Percentiles rank a stretch among this genome's conserved stretches.
Evolutionary conservation across 23 tunicate species (phyloP).

Genomic region (Halocynthia roretzi): DNA sequence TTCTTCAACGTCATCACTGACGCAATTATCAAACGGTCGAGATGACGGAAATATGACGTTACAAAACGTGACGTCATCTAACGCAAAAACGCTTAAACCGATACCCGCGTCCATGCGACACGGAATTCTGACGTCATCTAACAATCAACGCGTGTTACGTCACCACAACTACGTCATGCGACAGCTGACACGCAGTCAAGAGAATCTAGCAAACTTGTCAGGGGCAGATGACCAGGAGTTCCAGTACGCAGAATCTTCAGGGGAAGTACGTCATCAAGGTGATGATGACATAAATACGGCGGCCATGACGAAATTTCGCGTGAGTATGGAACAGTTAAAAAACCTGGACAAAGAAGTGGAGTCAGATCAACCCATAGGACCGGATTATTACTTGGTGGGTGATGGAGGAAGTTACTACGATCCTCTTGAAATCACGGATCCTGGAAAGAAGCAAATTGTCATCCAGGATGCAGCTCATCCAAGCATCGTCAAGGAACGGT

Average conservation of each 20-base stretch:
- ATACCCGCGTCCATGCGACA: background rate
- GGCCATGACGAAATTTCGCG: conserved; percentile 5
- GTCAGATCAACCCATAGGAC: conserved; percentile 6
- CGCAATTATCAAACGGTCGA: background rate
- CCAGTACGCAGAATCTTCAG: background rate
- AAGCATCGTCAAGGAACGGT: background rate
- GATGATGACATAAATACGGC: conserved; percentile 12
- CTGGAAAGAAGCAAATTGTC: background rate
- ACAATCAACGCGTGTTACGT: background rate
- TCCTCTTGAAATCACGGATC: conserved; percentile 43
- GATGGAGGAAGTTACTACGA: conserved; percentile 41
- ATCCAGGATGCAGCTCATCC: conserved; percentile 7
- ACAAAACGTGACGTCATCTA: background rate
- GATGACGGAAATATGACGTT: background rate
- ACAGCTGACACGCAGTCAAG: background rate
- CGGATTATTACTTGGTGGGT: background rate
- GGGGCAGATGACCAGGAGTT: background rate
- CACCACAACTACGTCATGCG: background rate
- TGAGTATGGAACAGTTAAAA: conserved; percentile 13
- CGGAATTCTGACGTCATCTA: conserved; percentile 1
- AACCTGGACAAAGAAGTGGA: too few relatives aligned
- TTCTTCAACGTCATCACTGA: conserved; percentile 27
- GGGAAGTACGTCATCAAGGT: background rate
- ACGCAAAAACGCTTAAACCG: background rate
- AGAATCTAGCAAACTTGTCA: conserved; percentile 11